phyloP scores from a whole-genome alignment of 2,797 vertebrate species.

The Odontamblyopus lacepedii region DNA sequence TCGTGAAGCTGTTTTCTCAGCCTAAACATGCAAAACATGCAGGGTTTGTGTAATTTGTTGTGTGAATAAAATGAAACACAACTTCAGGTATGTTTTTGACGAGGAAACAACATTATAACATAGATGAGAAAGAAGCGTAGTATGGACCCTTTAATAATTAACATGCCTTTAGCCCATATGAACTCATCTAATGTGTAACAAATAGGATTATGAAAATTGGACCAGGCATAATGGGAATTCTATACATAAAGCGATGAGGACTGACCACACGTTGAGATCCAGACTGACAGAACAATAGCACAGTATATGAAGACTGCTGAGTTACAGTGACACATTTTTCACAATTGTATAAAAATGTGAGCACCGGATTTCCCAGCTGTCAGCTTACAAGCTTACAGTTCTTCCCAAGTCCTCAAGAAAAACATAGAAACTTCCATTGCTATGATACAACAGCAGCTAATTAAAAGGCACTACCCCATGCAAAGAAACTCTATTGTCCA shows the following conservation, averaged over 20 bases:
- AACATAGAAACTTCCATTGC: conserved; percentile 43
- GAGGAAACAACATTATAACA: too few relatives aligned
- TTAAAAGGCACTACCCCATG: conserved; percentile 62
- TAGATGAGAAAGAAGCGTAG: too few relatives aligned
- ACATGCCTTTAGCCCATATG: background rate
- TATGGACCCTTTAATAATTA: background rate
- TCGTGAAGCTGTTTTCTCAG: too few relatives aligned
- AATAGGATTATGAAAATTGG: conserved; percentile 2
- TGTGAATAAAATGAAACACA: too few relatives aligned
- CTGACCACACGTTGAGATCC: background rate
- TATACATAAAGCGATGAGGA: background rate
- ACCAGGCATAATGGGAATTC: background rate
- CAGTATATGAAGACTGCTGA: background rate
- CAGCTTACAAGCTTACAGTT: conserved; percentile 23
- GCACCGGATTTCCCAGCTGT: conserved; percentile 30
- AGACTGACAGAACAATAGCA: background rate
- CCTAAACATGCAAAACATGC: too few relatives aligned
- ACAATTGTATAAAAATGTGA: background rate
- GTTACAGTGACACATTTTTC: conserved; percentile 3
- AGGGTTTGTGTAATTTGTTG: too few relatives aligned
- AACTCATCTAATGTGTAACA: background rate
- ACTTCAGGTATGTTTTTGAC: too few relatives aligned
- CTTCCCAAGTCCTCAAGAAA: conserved; percentile 20
- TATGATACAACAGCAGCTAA: conserved; percentile 53
- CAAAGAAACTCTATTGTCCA: conserved; percentile 60